Evolutionary conservation across 2,113 vertebrate species (phyloP).

Genomic region (Stigmatopora nigra): DNA sequence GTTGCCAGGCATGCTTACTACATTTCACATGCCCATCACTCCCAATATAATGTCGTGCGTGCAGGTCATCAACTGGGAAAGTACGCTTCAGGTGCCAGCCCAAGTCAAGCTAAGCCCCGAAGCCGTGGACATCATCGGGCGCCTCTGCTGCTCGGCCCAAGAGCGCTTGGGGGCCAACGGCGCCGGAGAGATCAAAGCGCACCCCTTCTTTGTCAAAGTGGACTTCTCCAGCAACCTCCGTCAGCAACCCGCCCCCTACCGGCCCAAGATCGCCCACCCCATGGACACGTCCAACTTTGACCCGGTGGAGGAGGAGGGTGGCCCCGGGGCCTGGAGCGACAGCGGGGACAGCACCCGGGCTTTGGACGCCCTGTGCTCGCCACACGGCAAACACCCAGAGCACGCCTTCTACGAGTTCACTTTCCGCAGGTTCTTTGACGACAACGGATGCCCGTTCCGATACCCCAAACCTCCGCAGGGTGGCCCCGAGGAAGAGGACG

Average conservation of each 20-base stretch:
- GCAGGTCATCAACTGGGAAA: slow-evolving; percentile 98
- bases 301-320: slow-evolving; percentile 88
- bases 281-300: slow-evolving; percentile 99
- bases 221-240: slow-evolving; percentile 92
- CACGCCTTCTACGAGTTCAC: slow-evolving; percentile 98
- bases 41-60: not conserved
- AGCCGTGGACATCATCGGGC: slow-evolving; percentile 87
- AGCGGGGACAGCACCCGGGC: slow-evolving; percentile 83
- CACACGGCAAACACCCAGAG: slow-evolving; percentile 84
- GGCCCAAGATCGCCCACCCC: slow-evolving; percentile 92
- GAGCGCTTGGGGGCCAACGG: slow-evolving; percentile 85
- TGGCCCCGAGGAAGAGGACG: slow-evolving; percentile 42
- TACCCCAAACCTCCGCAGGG: slow-evolving; percentile 79
- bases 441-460: slow-evolving; percentile 90
- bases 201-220: slow-evolving; percentile 82
- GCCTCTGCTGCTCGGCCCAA: slow-evolving; percentile 88
- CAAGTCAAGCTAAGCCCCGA: slow-evolving; percentile 90
- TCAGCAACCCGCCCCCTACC: slow-evolving; percentile 87
- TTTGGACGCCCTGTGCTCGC: slow-evolving; percentile 78
- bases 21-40: slow-evolving; percentile 1
- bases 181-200: slow-evolving; percentile 89
- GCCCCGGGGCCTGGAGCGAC: slow-evolving; percentile 78
- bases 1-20: not conserved
- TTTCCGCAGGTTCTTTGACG: slow-evolving; percentile 96
- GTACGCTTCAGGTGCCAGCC: slow-evolving; percentile 87